A percentile compares a stretch with the other conserved stretches of the same genome.
These are phyloP conservation scores for Melanaphis sacchari DNA, from an alignment of 1,140 invertebrate genomes.

Conservation along the genomic window DNA sequence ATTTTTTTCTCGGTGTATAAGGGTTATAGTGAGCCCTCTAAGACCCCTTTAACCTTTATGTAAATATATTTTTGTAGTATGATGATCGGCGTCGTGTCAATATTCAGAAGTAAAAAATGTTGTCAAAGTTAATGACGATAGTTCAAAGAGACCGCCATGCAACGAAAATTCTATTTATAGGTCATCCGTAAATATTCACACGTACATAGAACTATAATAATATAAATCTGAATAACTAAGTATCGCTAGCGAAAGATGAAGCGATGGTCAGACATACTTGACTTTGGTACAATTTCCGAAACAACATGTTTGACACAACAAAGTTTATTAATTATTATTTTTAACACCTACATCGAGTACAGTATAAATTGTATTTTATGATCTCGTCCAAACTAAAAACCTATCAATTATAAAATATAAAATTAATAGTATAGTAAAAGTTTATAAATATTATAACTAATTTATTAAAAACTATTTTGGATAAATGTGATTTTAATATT, in stretches of 20 bases:
- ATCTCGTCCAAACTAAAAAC: background rate
- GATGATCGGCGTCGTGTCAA: background rate
- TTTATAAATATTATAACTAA: background rate
- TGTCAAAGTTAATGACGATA: background rate
- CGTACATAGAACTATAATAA: background rate
- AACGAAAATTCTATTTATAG: background rate
- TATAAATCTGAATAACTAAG: background rate
- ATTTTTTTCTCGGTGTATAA: background rate
- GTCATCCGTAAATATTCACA: background rate
- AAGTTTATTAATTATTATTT: background rate
- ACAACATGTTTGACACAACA: background rate
- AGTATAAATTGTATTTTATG: background rate
- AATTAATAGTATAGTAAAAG: too few relatives aligned
- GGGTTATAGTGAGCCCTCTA: background rate
- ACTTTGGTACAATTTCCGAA: background rate
- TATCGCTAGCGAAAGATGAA: background rate
- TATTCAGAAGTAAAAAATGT: background rate
- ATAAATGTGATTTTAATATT: background rate
- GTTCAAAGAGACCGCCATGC: background rate
- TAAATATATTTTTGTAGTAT: background rate
- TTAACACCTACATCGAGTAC: background rate
- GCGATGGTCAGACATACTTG: background rate
- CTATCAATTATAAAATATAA: background rate
- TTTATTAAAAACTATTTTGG: background rate
- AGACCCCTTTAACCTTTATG: background rate